Evolutionary conservation across 2,888 invertebrate species (phyloP).

Genomic region (Phyto melanocephala): DNA sequence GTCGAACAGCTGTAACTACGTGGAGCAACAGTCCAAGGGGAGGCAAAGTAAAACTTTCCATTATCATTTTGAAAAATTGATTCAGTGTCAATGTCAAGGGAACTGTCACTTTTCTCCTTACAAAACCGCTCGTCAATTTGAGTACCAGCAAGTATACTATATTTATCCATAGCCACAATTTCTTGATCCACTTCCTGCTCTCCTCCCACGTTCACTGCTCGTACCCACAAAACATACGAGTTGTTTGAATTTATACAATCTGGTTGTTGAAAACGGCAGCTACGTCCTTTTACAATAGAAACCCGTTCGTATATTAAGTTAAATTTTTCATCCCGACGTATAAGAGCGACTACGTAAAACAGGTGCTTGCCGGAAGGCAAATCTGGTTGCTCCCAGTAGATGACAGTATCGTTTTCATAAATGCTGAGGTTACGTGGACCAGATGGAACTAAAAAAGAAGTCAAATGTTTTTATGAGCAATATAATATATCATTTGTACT

Average conservation of each 20-base stretch:
- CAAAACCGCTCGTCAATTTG: slow-evolving; percentile 53
- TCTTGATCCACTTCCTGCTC: slow-evolving; percentile 61
- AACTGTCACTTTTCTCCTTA: neutral
- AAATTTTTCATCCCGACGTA: slow-evolving; percentile 41
- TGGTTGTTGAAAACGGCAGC: slow-evolving; percentile 67
- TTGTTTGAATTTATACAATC: slow-evolving; percentile 65
- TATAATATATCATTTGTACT: slow-evolving; percentile 38
- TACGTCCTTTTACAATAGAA: slow-evolving; percentile 63
- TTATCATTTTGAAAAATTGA: slow-evolving; percentile 13
- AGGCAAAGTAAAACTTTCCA: slow-evolving; percentile 55
- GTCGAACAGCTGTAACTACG: slow-evolving; percentile 27
- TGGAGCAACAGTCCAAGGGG: slow-evolving; percentile 52
- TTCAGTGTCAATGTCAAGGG: neutral
- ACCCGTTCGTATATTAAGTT: slow-evolving; percentile 60
- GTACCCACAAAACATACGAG: slow-evolving; percentile 66
- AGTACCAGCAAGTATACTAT: slow-evolving; percentile 49
- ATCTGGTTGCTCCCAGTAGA: slow-evolving; percentile 80
- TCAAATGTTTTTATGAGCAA: neutral
- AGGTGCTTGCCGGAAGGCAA: slow-evolving; percentile 81
- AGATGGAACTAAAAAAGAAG: slow-evolving; percentile 67
- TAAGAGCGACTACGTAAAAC: slow-evolving; percentile 79
- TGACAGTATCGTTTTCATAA: slow-evolving; percentile 45
- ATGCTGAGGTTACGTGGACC: slow-evolving; percentile 65
- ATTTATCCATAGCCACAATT: slow-evolving; percentile 47
- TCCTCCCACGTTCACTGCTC: slow-evolving; percentile 70